phyloP scores from a whole-genome alignment of 1,140 invertebrate species.

The Pomacea maculata region DNA sequence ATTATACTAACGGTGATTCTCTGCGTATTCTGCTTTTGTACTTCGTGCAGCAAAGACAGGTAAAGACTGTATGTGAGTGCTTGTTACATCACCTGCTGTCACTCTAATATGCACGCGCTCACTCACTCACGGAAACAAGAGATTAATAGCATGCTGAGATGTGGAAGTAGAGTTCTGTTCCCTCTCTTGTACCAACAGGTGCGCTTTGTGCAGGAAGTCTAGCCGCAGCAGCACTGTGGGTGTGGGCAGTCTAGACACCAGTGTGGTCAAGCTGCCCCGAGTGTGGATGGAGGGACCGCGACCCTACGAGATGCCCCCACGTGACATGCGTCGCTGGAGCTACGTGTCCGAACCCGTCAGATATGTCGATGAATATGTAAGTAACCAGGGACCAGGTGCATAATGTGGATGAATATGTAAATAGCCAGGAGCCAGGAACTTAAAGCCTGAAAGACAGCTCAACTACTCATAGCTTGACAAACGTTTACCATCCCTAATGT shows the following conservation, averaged over 20 bases:
- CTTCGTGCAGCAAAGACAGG: not conserved
- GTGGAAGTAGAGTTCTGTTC: not conserved
- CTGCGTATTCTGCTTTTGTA: constrained; percentile 23
- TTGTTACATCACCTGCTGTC: too few species aligned
- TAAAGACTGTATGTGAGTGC: not conserved
- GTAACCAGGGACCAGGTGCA: not conserved
- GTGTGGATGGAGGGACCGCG: constrained; percentile 29
- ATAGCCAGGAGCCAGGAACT: too few species aligned
- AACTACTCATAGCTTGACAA: too few species aligned
- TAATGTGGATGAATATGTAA: too few species aligned
- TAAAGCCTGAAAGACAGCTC: too few species aligned
- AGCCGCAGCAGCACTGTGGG: constrained; percentile 26
- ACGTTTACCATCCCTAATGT: too few species aligned
- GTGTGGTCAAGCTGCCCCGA: constrained; percentile 30
- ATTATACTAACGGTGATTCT: constrained; percentile 14
- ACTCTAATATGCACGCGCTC: too few species aligned
- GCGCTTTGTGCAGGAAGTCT: constrained; percentile 20
- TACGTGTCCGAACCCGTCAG: constrained; percentile 31
- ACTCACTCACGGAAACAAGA: too few species aligned
- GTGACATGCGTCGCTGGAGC: constrained; percentile 31
- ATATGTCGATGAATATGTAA: constrained; percentile 31
- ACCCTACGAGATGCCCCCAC: constrained; percentile 27
- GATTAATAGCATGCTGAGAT: not conserved
- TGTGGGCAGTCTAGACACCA: constrained; percentile 27
- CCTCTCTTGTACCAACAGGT: not conserved